Evolutionary conservation across 2,113 vertebrate genomes (phyloP).

Genomic region (Eulemur rufifrons): DNA sequence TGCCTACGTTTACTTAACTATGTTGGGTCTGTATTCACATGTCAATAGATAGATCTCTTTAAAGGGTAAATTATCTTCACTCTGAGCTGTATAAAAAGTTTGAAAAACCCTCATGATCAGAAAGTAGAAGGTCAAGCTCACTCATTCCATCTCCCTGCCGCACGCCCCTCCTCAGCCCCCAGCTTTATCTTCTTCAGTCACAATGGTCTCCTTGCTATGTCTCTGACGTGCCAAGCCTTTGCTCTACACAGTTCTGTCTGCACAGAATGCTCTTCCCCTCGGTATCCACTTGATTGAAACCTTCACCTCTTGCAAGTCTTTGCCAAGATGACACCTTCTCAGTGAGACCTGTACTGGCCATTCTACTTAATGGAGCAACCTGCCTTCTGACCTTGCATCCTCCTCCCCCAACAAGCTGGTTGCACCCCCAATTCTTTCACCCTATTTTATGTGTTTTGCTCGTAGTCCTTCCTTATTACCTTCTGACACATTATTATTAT

Average conservation of each 20-base stretch:
- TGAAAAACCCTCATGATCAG: background rate
- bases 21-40: background rate
- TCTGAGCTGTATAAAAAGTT: background rate
- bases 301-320: background rate
- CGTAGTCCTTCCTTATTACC: background rate
- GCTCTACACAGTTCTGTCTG: background rate
- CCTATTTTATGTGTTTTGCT: background rate
- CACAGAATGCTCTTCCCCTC: background rate
- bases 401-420: background rate
- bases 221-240: background rate
- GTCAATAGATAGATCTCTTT: background rate
- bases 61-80: conserved; percentile 17
- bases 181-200: background rate
- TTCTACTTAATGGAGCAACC: background rate
- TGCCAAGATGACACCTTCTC: background rate
- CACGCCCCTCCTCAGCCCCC: fast-evolving
- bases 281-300: background rate
- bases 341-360: background rate
- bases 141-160: background rate
- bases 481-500: background rate
- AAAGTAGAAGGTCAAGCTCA: background rate
- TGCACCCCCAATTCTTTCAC: background rate
- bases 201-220: background rate
- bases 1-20: background rate
- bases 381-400: background rate